These are phyloP conservation scores for Eurystomus gularis DNA, from an alignment of 2,113 vertebrate species.

Conservation along the genomic window DNA sequence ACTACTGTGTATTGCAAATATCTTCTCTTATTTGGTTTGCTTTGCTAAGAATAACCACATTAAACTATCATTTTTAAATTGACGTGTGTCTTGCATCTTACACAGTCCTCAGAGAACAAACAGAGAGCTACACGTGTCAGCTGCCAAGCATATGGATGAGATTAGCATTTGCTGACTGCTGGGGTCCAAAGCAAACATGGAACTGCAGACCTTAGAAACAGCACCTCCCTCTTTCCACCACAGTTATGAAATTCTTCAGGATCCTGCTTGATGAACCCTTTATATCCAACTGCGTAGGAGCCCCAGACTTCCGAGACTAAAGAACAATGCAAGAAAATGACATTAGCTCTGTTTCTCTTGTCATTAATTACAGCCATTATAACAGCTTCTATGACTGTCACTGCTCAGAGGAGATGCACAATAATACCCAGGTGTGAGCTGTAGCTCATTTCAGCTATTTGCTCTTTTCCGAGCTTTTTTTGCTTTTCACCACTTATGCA, in stretches of 20 bases:
- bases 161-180: neutral
- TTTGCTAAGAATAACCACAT: constrained; percentile 47
- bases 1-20: neutral
- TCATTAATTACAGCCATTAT: neutral
- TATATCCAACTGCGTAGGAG: neutral
- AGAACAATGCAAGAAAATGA: neutral
- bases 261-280: neutral
- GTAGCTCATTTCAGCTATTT: neutral
- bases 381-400: neutral
- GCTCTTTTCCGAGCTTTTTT: neutral
- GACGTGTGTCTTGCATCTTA: neutral
- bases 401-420: neutral
- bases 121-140: neutral
- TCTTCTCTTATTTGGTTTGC: neutral
- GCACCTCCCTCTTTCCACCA: neutral
- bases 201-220: neutral
- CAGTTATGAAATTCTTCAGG: neutral
- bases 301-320: neutral
- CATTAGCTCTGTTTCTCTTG: neutral
- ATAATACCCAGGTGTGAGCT: neutral
- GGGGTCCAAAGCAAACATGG: constrained; percentile 2
- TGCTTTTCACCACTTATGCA: neutral
- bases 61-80: neutral
- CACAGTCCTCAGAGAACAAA: neutral
- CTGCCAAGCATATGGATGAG: neutral